Percentiles rank a stretch among this genome's conserved stretches.
These are phyloP conservation scores for Ctenodactylus gundi DNA, from an alignment of 2,113 vertebrate species.

Conservation along the genomic window DNA sequence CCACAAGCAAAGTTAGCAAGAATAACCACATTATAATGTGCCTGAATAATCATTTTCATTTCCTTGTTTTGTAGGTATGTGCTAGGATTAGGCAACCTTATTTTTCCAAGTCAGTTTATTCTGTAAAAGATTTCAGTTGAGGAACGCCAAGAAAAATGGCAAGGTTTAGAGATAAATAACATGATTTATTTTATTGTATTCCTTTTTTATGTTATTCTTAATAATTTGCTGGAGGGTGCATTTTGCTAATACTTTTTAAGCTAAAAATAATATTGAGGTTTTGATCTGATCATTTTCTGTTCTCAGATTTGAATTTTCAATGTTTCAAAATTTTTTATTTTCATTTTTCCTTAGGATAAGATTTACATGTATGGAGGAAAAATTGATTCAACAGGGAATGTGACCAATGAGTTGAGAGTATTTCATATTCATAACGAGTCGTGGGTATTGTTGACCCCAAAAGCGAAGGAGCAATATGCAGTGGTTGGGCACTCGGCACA, in stretches of 20 bases:
- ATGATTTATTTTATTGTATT: conserved; percentile 36
- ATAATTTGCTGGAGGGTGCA: conserved; percentile 6
- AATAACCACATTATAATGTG: conserved; percentile 32
- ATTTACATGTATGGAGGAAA: conserved; percentile 99
- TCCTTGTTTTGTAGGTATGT: conserved; percentile 36
- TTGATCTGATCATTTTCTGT: conserved; percentile 33
- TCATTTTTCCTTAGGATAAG: conserved; percentile 85
- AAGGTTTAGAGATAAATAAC: not conserved
- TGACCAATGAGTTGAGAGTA: conserved; percentile 95
- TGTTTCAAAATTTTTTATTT: conserved; percentile 13
- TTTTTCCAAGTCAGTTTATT: conserved; percentile 49
- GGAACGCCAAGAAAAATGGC: conserved; percentile 6
- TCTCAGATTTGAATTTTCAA: not conserved
- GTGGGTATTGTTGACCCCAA: conserved; percentile 85
- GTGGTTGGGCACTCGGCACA: conserved; percentile 98
- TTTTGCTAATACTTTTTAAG: conserved; percentile 33
- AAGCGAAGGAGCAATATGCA: conserved; percentile 93
- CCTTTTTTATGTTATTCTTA: conserved; percentile 10
- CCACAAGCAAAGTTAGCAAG: not conserved
- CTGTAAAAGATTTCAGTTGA: conserved; percentile 6
- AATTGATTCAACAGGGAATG: conserved; percentile 94
- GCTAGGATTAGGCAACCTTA: not conserved
- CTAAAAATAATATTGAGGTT: conserved; percentile 38
- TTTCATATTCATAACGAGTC: conserved; percentile 92
- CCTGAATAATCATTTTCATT: conserved; percentile 51